A percentile compares a stretch with the other conserved stretches of the same genome.
Conservation (phyloP, 2,888 invertebrate genomes). For the Acrocyrtus sp. region DNA sequence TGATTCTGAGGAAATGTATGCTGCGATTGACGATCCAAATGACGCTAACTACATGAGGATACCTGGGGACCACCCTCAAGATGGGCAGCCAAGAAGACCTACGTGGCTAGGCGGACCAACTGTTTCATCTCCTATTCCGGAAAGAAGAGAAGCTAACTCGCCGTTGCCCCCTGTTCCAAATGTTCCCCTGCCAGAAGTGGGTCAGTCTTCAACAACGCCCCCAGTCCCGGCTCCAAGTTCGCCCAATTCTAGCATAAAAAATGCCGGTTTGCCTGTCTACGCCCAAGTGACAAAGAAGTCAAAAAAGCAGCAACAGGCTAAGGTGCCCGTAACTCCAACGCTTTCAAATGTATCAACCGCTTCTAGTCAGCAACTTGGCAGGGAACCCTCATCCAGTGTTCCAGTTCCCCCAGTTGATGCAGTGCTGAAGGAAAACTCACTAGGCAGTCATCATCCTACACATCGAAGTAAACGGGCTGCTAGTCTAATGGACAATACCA, state of each 20-base stretch:
- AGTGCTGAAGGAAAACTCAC: neutral
- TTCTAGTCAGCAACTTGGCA: slow-evolving; percentile 56
- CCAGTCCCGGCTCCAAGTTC: slow-evolving; percentile 11
- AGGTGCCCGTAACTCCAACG: slow-evolving; percentile 57
- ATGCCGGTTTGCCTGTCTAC: slow-evolving; percentile 72
- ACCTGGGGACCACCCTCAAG: slow-evolving; percentile 58
- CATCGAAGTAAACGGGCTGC: slow-evolving; percentile 56
- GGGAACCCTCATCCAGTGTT: slow-evolving; percentile 17
- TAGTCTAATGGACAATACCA: slow-evolving; percentile 53
- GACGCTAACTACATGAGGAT: slow-evolving; percentile 70
- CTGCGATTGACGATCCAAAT: slow-evolving; percentile 80
- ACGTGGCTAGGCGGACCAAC: slow-evolving; percentile 72
- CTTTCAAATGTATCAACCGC: slow-evolving; percentile 54
- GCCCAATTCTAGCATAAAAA: slow-evolving; percentile 5
- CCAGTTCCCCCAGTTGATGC: slow-evolving; percentile 8
- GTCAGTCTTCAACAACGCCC: neutral
- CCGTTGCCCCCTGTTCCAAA: slow-evolving; percentile 85
- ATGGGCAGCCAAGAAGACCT: slow-evolving; percentile 43
- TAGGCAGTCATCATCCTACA: slow-evolving; percentile 5
- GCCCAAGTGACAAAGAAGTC: slow-evolving; percentile 83
- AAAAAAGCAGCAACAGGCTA: slow-evolving; percentile 55
- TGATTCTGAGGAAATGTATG: slow-evolving; percentile 94
- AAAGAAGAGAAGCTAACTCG: slow-evolving; percentile 89
- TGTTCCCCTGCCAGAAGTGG: slow-evolving; percentile 64
- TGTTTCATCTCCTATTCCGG: slow-evolving; percentile 87